These are phyloP conservation scores for Hydractinia echinata DNA, from an alignment of 30 jellyfish, hydroid and myxozoan species.

Conservation along the genomic window DNA sequence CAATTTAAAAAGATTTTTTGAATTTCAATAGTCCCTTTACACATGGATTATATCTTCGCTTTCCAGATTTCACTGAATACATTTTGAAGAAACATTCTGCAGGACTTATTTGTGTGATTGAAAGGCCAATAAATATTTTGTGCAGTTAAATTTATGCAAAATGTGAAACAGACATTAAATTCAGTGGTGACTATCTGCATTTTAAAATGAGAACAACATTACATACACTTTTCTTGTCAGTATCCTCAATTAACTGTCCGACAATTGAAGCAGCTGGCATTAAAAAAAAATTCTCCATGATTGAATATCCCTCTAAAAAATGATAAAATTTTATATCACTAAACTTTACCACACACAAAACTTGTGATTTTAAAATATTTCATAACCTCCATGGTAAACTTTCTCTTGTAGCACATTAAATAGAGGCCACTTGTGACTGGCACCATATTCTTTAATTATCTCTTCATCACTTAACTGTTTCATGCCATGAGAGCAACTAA, in stretches of 20 bases:
- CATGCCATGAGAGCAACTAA: slow-evolving; percentile 95
- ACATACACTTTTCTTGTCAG: slow-evolving; percentile 50
- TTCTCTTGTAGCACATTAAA: slow-evolving; percentile 49
- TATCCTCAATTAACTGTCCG: slow-evolving; percentile 75
- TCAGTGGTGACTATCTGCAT: neutral
- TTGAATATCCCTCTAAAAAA: slow-evolving; percentile 54
- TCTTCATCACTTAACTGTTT: slow-evolving; percentile 51
- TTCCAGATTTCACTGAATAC: too few species aligned
- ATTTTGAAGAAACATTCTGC: too few species aligned
- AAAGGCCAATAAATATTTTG: too few species aligned
- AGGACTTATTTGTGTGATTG: too few species aligned
- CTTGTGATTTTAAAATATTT: neutral
- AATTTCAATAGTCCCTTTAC: too few species aligned
- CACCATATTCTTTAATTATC: slow-evolving; percentile 55
- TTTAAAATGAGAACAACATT: neutral
- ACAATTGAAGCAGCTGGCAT: slow-evolving; percentile 85
- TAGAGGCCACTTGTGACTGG: slow-evolving; percentile 55
- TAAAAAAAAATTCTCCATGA: slow-evolving; percentile 77
- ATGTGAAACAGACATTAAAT: neutral
- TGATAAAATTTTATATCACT: neutral
- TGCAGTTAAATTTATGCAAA: too few species aligned
- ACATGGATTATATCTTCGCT: too few species aligned
- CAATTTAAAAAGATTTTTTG: neutral
- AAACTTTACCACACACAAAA: neutral
- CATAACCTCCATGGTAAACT: slow-evolving; percentile 76